Base-by-base conservation (phyloP, 2,797 vertebrate genomes). In the Danio tinwini region DNA sequence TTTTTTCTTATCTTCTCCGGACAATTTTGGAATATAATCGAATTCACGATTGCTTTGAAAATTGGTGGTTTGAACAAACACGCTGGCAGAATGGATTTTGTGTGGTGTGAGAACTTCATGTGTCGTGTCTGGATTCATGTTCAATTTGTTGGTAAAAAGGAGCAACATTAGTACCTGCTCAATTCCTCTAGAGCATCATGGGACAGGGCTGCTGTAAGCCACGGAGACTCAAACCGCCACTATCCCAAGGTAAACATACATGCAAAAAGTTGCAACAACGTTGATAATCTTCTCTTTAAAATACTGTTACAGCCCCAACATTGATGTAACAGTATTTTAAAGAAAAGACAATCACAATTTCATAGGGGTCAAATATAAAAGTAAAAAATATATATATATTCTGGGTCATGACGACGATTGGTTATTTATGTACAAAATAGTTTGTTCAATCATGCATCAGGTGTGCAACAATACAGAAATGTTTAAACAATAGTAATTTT, bases 191-290 rank as follows among this genome's bases (percentile, higher is more conserved):
- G 82, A 77, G 84, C 87, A 88, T 92, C 90, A 97, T 96, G 96
- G 95, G 96, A 83, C 92, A 93, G 8, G 88, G 94, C 74, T 96
- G 95, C 93, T 95, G 95, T 92, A 95, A 93, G 83, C 89, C 85
- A 77, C 86, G 90, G 89, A 87, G 88, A 83, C 90, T 88, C 90
- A 94, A 92, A 91, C 86, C 90, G 82, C 87, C 86, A 83, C 90
- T 93, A 87, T 89, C 91, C 88, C 87, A 90, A 96, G 95, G 96
- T 97, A 97, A 96, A 56, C n/a, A 12, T 16, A 42, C 55, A 44
- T 7, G 14, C 5, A 47, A 5, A 56, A n/a, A 44, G 67, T 12
- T 42, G 39, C 19, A 6, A 40, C 0, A 0, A 17, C n/a, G 1
- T 40, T 40, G 53, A 17, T 53, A 6, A 9, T 17, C 9, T 29